Base-by-base conservation (phyloP, 2,113 vertebrate species). In the Siniperca chuatsi region DNA sequence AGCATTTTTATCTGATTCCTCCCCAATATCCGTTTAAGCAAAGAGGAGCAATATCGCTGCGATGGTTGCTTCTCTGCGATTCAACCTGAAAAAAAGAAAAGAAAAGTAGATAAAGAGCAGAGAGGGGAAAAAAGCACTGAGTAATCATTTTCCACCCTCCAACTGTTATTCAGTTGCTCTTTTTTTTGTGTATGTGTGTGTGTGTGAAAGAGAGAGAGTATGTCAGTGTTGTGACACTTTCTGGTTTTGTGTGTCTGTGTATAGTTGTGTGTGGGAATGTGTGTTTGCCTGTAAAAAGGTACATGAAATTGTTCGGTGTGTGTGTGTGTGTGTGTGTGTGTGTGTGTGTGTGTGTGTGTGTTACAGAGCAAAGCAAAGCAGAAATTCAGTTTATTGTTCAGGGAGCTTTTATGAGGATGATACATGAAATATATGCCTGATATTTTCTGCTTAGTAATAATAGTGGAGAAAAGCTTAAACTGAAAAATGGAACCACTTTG, bases 1-100 rank as follows among this genome's bases (percentile, higher is more conserved):
- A 89, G 86, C 57, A 67, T 91, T 91, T 91, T 89, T 89, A 93
- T 92, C 86, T 77, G 84, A 92, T 93, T 90, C 58, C 75, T 66
- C 55, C 72, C 33, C 55, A 68, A 87, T 80, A 89, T 90, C 81
- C 57, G 68, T 82, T 86, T 86, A 87, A 85, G 81, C 52, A 80
- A 90, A 69, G 61, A 85, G 83, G 66, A 75, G 62, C 54, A 75
- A 93, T 88, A 90, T 85, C 29, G 18, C 42, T 8, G 75, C 15
- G 2, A 29, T 25, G 18, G 62, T 62, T 23, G 21, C 42, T 62
- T 50, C 62, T 68, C 88, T 15, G 16, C 2, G 8, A 69, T 80
- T 46, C 60, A 58, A 35, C 11, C 52, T 33, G 33, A 69, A 40
- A 50, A 69, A 69, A 68, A 44, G 29, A 42, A 79, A 69, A 61